Evolutionary conservation across 2,113 vertebrate genomes (phyloP), one percentile per base, ranked within the genome.

Genomic region (Taurulus bubalis): DNA sequence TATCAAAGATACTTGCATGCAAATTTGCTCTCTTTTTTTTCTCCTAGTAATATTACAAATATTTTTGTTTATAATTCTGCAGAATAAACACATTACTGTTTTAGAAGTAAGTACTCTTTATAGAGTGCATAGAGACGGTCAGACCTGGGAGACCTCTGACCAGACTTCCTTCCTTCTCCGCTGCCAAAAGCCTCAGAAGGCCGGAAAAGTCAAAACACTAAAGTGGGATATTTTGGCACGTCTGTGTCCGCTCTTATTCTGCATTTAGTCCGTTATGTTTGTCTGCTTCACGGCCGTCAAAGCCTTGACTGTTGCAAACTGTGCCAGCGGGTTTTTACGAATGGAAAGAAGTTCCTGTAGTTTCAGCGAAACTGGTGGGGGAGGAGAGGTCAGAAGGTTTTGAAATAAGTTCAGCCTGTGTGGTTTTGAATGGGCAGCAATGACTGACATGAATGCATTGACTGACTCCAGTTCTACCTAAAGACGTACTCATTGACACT

Each of bases 111-210:
- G 68, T 45, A 34, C 15, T 11, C 66, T 30, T 18, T 36, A 30
- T 20, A 0, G 45, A 10, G 14, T 63, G 34, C 20, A 69, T 3
- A 42, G n/a, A 42, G 28, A 12, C 4, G 3, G 62, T 78, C 80
- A n/a, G 38, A 69, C 28, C 55, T 40, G n/a, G 20, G 0, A 45
- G 60, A n/a, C 79, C 75, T 80, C 78, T 82, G 82, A 86, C 71
- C 77, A 77, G 40, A 86, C 83, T 90, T 91, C 87, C 88, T 94
- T 92, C 88, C 89, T 88, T 10, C 26, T 32, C 6, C 0, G 51
- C 47, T 64, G 76, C 70, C 64, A 3, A 75, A 62, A 79, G 58
- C 77, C 80, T 79, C 73, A 16, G 28, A 36, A 26, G 74, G 81
- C 22, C 66, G 34, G 60, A 88, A 68, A 74, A 83, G 83, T 88